Evolutionary conservation across 2,113 vertebrate species (phyloP).

Genomic region (Lophius piscatorius): DNA sequence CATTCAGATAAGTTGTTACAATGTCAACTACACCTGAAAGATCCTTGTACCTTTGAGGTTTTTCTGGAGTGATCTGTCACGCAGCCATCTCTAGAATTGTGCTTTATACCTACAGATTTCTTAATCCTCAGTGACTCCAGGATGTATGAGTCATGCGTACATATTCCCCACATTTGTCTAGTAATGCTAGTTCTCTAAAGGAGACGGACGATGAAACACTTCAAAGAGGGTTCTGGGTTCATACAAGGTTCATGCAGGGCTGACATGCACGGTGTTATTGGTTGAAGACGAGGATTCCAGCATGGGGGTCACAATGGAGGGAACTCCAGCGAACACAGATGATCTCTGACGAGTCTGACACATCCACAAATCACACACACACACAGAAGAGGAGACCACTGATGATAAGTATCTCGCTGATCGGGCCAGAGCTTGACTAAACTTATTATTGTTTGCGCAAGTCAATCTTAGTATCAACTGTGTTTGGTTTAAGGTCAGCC

Average conservation of each 20-base stretch:
- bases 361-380: slow-evolving; percentile 47
- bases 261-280: slow-evolving; percentile 62
- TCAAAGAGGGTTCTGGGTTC: slow-evolving; percentile 9
- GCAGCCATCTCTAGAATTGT: no score
- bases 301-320: slow-evolving; percentile 63
- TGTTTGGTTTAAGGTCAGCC: not conserved
- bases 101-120: no score
- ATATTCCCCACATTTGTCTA: no score
- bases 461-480: not conserved
- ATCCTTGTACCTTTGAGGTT: no score
- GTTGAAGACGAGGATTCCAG: slow-evolving; percentile 53
- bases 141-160: no score
- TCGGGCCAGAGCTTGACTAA: not conserved
- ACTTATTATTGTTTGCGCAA: not conserved
- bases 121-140: no score
- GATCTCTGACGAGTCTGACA: slow-evolving; percentile 68
- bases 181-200: not conserved
- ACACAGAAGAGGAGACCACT: slow-evolving; percentile 34
- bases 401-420: not conserved
- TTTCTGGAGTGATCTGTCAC: no score
- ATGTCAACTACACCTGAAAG: no score
- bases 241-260: slow-evolving; percentile 45
- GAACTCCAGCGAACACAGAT: slow-evolving; percentile 74
- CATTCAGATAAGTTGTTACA: no score
- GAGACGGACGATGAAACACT: not conserved